These are phyloP conservation scores for Cacoxenus indagator DNA, from an alignment of 2,888 invertebrate genomes.

Conservation along the genomic window DNA sequence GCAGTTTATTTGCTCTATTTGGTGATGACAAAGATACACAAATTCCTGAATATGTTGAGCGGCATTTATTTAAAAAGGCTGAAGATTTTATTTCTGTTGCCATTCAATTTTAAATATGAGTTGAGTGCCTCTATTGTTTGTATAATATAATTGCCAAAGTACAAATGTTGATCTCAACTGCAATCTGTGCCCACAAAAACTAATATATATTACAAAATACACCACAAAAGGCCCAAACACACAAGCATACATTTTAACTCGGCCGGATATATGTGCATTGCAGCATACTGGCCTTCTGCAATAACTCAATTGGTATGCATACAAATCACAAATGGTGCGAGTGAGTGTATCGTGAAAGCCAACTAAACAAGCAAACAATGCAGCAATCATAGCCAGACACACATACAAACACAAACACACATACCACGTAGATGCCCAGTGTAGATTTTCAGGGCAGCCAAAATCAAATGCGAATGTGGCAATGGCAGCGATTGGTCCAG, in stretches of 20 bases:
- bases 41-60: too few relatives aligned
- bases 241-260: neutral
- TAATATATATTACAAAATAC: conserved; percentile 6
- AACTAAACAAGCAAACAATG: conserved; percentile 16
- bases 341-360: neutral
- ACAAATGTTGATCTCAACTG: neutral
- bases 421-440: neutral
- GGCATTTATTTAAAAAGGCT: too few relatives aligned
- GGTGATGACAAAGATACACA: neutral
- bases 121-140: too few relatives aligned
- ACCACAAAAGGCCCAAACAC: neutral
- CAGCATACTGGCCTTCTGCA: conserved; percentile 16
- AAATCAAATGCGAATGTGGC: neutral
- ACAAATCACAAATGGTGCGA: neutral
- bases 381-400: conserved; percentile 10
- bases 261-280: neutral
- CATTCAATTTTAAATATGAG: too few relatives aligned
- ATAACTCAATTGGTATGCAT: conserved; percentile 23
- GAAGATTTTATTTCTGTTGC: too few relatives aligned
- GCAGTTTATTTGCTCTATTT: neutral
- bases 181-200: neutral
- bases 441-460: neutral
- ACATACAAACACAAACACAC: neutral
- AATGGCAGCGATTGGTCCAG: neutral
- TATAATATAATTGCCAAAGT: too few relatives aligned